These are phyloP conservation scores for Anoplophora glabripennis DNA, from an alignment of 1,140 invertebrate species.

Conservation along the genomic window DNA sequence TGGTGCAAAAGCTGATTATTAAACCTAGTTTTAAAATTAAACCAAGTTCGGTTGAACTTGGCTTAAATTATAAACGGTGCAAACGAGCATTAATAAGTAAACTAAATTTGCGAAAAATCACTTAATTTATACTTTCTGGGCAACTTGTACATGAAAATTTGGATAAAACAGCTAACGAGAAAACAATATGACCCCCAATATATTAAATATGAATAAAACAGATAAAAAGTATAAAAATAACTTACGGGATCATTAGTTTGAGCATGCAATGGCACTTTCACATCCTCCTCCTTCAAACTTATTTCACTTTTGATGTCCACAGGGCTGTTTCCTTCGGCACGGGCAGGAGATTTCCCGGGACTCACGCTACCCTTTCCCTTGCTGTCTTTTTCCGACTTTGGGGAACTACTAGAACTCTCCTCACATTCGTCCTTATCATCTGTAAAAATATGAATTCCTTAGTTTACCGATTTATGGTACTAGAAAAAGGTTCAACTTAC, in stretches of 20 bases:
- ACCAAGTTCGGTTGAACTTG: no score
- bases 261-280: slow-evolving; percentile 55
- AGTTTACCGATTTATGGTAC: not conserved
- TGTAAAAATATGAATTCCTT: slow-evolving; percentile 32
- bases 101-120: no score
- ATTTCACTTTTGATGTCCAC: slow-evolving; percentile 31
- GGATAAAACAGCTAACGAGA: no score
- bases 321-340: slow-evolving; percentile 26
- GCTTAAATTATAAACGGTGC: no score
- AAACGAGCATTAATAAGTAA: no score
- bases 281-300: slow-evolving; percentile 50
- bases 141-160: no score
- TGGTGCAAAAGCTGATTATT: no score
- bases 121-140: no score
- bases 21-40: no score
- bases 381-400: slow-evolving; percentile 29
- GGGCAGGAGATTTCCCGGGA: slow-evolving; percentile 35
- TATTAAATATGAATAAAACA: not conserved
- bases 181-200: no score
- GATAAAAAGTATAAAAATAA: slow-evolving; percentile 22
- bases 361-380: slow-evolving; percentile 34
- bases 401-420: slow-evolving; percentile 41
- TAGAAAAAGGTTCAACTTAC: slow-evolving; percentile 51
- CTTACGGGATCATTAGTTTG: slow-evolving; percentile 55
- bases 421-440: slow-evolving; percentile 58